phyloP scores from a whole-genome alignment of 2,888 invertebrate species.

The Stenodema calcarata region DNA sequence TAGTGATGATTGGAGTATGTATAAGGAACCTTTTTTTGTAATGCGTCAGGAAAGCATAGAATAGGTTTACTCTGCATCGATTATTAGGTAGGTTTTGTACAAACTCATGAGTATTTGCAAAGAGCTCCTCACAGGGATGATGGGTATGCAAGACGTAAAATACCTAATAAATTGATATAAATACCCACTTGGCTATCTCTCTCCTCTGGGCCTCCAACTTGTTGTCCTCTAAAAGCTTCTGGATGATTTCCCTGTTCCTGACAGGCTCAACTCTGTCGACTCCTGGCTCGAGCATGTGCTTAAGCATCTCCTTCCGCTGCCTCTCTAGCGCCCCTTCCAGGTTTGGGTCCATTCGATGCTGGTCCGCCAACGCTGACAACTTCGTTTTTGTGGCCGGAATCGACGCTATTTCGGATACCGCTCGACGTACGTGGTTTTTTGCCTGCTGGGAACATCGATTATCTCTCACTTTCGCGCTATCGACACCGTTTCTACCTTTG shows the following conservation, averaged over 20 bases:
- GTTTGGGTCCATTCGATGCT: background rate
- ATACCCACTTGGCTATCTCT: conserved; percentile 8
- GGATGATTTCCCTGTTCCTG: conserved; percentile 18
- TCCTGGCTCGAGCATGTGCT: background rate
- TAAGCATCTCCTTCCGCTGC: conserved; percentile 26
- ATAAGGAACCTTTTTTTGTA: too few species aligned
- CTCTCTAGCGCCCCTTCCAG: background rate
- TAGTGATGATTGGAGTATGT: too few species aligned
- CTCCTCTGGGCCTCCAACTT: conserved; percentile 11
- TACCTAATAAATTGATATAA: too few species aligned
- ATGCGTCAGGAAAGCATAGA: too few species aligned
- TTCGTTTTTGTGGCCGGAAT: background rate
- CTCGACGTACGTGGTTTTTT: background rate
- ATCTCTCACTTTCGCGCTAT: background rate
- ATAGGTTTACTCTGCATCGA: too few species aligned
- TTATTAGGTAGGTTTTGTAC: too few species aligned
- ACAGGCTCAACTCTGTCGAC: background rate
- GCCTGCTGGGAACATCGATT: background rate
- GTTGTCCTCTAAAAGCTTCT: conserved; percentile 31
- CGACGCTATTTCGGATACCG: background rate
- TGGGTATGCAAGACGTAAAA: too few species aligned
- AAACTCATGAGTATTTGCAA: too few species aligned
- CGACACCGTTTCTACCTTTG: too few species aligned
- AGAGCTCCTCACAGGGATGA: too few species aligned
- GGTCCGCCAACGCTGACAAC: background rate